These are phyloP conservation scores for Coregonus suidteri DNA, from an alignment of 2,797 vertebrate genomes.

Conservation along the genomic window DNA sequence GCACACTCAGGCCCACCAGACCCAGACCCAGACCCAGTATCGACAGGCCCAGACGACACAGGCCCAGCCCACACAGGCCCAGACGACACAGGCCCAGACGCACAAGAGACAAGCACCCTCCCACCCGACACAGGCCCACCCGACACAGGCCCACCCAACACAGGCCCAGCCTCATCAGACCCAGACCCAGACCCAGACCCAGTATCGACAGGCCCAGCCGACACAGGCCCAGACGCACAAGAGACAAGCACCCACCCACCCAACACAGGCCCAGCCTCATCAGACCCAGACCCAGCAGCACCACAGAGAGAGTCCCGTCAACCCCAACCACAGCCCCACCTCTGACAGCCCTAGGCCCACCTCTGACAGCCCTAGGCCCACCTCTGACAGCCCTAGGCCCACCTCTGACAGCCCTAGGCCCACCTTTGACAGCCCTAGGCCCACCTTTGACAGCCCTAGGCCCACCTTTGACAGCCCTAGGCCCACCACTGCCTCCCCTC, in stretches of 20 bases:
- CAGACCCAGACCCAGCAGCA: neutral
- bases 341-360: neutral
- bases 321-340: neutral
- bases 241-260: neutral
- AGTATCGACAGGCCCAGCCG: too few relatives aligned
- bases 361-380: neutral
- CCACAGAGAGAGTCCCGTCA: neutral
- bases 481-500: neutral
- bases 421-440: neutral
- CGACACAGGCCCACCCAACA: too few relatives aligned
- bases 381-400: neutral
- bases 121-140: too few relatives aligned
- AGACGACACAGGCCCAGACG: too few relatives aligned
- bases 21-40: neutral
- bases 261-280: neutral
- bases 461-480: neutral
- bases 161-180: too few relatives aligned
- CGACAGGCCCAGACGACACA: neutral
- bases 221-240: too few relatives aligned
- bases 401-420: neutral
- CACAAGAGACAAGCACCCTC: too few relatives aligned
- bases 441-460: neutral
- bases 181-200: too few relatives aligned
- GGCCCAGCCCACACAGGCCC: too few relatives aligned
- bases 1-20: too few relatives aligned